Evolutionary conservation across 2,797 vertebrate genomes (phyloP).

Genomic region (Poecile montanus): DNA sequence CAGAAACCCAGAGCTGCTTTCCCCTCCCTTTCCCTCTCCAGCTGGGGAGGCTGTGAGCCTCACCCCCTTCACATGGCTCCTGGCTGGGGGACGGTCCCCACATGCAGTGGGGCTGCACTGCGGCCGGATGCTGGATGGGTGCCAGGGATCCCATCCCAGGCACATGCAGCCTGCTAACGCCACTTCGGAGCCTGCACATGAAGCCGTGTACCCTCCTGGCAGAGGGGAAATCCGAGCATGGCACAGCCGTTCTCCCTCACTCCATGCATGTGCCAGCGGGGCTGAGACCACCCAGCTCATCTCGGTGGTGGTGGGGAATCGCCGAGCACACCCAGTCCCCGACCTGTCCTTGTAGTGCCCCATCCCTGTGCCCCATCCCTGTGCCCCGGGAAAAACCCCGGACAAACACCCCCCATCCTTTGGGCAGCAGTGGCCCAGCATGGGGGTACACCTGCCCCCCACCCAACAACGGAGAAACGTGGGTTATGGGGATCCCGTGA

Average conservation of each 20-base stretch:
- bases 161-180: background rate
- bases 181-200: rapidly evolving
- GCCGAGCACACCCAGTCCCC: conserved; percentile 9
- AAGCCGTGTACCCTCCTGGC: background rate
- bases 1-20: background rate
- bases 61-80: rapidly evolving
- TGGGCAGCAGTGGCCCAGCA: background rate
- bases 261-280: rapidly evolving
- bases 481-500: background rate
- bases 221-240: rapidly evolving
- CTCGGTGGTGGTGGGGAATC: background rate
- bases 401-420: background rate
- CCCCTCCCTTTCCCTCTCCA: background rate
- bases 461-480: background rate
- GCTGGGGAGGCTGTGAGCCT: background rate
- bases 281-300: background rate
- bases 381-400: rapidly evolving
- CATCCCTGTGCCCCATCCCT: background rate
- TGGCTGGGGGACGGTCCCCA: background rate
- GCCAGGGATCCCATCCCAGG: background rate
- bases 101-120: background rate
- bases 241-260: background rate
- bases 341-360: background rate
- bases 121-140: background rate
- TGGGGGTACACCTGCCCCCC: background rate